These are phyloP conservation scores for Corythaeola cristata DNA, from an alignment of 2,113 vertebrate genomes.

Conservation along the genomic window DNA sequence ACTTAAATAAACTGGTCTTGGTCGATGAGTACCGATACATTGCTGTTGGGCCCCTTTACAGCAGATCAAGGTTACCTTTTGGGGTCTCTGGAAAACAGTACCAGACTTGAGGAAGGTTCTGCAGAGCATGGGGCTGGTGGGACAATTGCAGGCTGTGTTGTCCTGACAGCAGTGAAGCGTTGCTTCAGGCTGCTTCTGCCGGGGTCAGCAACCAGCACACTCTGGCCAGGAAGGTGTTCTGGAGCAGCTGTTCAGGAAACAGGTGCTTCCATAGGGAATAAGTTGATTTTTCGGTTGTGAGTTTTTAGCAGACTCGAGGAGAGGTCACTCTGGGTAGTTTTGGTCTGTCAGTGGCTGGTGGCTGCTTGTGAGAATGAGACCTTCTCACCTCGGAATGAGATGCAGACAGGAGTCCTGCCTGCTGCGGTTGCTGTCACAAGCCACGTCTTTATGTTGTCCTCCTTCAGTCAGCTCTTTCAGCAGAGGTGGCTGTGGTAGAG, in stretches of 20 bases:
- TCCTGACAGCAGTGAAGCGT: too few relatives aligned
- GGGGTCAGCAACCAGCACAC: accelerated
- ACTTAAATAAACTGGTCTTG: background rate
- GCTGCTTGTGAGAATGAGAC: background rate
- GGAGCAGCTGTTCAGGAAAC: background rate
- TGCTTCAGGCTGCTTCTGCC: too few relatives aligned
- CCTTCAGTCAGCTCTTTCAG: background rate
- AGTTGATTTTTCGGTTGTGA: background rate
- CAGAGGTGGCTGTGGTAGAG: background rate
- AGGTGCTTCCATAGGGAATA: background rate
- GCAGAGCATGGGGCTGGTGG: background rate
- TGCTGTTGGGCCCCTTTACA: background rate
- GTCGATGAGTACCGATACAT: accelerated
- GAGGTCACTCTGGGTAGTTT: background rate
- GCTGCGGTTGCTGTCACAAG: too few relatives aligned
- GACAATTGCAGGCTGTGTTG: background rate
- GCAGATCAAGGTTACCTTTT: background rate
- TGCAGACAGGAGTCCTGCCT: background rate
- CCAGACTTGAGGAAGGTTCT: too few relatives aligned
- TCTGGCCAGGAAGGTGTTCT: background rate
- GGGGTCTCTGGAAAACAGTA: background rate
- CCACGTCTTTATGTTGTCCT: too few relatives aligned
- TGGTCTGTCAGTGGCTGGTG: too few relatives aligned
- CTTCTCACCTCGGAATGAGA: background rate
- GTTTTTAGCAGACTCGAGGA: background rate